A percentile compares a stretch with the other conserved stretches of the same genome.
These are phyloP conservation scores for Anas flavirostris DNA, from an alignment of 2,797 vertebrate genomes.

Conservation along the genomic window DNA sequence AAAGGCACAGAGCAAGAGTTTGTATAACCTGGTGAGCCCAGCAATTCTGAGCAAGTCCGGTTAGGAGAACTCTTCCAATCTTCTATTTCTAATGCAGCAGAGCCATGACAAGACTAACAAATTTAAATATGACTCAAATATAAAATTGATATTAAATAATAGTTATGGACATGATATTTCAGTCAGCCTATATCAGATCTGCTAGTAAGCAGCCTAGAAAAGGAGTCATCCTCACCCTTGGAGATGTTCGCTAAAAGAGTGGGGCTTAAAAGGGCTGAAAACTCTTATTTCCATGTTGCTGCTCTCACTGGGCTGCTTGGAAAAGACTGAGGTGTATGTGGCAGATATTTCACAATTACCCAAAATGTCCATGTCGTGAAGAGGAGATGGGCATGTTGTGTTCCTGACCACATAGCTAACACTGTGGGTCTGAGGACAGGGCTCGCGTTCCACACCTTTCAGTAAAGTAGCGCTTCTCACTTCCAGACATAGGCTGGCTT, in stretches of 20 bases:
- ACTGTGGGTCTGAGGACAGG: neutral
- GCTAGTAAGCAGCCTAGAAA: neutral
- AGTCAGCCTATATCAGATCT: neutral
- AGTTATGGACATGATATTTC: neutral
- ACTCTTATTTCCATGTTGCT: neutral
- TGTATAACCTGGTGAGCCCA: neutral
- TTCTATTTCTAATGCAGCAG: neutral
- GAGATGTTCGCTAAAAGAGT: neutral
- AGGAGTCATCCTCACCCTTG: neutral
- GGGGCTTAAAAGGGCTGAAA: neutral
- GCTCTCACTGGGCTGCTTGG: neutral
- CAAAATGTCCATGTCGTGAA: neutral
- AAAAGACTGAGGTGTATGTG: neutral
- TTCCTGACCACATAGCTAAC: neutral
- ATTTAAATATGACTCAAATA: neutral
- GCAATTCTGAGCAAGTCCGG: neutral
- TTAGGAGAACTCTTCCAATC: neutral
- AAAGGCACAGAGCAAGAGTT: neutral
- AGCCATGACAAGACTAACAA: neutral
- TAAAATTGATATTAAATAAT: neutral
- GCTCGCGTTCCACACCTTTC: neutral
- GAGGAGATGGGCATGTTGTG: neutral
- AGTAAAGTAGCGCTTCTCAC: fast-evolving
- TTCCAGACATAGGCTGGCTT: neutral
- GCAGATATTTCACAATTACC: neutral